A percentile compares a stretch with the other conserved stretches of the same genome.
phyloP scores from a whole-genome alignment of 2,888 invertebrate species.

The Lucinisca nassula region DNA sequence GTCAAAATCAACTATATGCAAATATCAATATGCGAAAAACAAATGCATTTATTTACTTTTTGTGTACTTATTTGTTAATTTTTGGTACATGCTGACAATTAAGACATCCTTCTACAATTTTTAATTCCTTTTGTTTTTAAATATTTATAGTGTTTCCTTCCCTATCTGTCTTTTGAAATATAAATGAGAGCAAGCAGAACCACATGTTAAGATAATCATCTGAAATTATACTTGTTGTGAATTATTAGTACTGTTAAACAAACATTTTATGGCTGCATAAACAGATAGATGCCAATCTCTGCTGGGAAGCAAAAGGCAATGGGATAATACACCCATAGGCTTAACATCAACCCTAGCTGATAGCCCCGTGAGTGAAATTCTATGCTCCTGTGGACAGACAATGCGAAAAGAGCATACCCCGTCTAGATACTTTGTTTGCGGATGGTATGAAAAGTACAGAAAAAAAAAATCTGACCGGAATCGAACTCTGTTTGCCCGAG shows the following conservation, averaged over 20 bases:
- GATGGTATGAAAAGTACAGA: no score
- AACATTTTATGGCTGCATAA: no score
- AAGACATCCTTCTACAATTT: background rate
- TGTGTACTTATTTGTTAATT: background rate
- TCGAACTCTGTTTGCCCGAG: no score
- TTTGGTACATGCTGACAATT: background rate
- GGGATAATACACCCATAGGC: no score
- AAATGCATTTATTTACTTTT: background rate
- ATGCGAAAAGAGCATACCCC: no score
- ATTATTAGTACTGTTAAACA: background rate
- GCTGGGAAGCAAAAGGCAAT: no score
- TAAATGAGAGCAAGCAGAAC: background rate
- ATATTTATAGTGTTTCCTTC: background rate
- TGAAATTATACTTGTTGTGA: background rate
- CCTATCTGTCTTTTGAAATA: background rate
- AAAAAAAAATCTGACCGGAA: no score
- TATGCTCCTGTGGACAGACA: no score
- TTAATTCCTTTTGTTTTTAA: background rate
- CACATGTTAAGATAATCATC: background rate
- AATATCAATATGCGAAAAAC: background rate
- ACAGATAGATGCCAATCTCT: no score
- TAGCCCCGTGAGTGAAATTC: no score
- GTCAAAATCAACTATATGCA: background rate
- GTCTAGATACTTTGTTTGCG: no score
- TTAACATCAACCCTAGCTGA: no score